Conservation (phyloP, 2,888 invertebrate species). For the Pterostichus madidus region DNA sequence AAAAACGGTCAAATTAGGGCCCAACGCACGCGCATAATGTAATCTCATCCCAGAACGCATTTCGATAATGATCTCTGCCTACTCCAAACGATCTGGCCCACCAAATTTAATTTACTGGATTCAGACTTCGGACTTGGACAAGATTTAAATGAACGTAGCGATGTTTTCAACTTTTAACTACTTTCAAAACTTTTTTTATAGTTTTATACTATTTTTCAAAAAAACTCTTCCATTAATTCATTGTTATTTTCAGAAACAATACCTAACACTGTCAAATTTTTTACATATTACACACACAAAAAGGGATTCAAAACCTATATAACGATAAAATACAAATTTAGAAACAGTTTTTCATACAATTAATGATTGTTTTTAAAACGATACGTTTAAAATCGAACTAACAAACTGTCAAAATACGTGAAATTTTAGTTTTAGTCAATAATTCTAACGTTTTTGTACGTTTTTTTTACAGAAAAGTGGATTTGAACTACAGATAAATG, state of each 20-base stretch:
- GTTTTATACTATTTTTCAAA: neutral
- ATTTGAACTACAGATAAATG: too few relatives aligned
- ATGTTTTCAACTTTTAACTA: conserved; percentile 19
- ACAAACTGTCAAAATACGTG: too few relatives aligned
- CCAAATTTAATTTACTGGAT: conserved; percentile 66
- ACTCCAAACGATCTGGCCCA: conserved; percentile 33
- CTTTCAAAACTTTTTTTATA: conserved; percentile 12
- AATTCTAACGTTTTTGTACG: too few relatives aligned
- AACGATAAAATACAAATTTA: too few relatives aligned
- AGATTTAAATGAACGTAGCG: conserved; percentile 24
- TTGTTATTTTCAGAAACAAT: conserved; percentile 22
- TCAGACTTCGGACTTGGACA: conserved; percentile 3
- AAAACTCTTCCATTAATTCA: neutral
- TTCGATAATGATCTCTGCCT: conserved; percentile 55
- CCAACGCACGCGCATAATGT: conserved; percentile 61
- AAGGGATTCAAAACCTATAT: too few relatives aligned
- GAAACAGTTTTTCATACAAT: too few relatives aligned
- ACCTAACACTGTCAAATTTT: neutral
- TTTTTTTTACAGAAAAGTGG: too few relatives aligned
- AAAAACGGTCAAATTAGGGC: conserved; percentile 66
- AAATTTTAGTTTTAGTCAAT: too few relatives aligned
- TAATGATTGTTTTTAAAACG: too few relatives aligned
- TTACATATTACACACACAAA: too few relatives aligned
- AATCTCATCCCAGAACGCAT: conserved; percentile 51
- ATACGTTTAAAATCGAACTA: too few relatives aligned